Percentiles rank a stretch among this genome's conserved stretches.
phyloP scores from a whole-genome alignment of 1,140 invertebrate species.

The Brachystomella parvula region DNA sequence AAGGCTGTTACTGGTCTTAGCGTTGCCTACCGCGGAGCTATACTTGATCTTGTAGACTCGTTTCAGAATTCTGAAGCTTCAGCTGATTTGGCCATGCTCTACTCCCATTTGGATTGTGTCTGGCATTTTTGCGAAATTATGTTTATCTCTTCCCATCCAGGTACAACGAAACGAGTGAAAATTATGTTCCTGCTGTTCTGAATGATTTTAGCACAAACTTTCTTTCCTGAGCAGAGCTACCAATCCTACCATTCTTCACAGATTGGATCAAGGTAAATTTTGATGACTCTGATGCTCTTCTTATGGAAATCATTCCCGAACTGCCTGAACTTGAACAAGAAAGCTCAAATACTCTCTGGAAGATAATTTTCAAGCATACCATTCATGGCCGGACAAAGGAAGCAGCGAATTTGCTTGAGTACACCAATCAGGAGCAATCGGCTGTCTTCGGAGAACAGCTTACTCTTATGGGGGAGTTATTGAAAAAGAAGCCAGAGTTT shows the following conservation, averaged over 20 bases:
- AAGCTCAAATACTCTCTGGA: conserved; percentile 24
- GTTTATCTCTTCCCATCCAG: conserved; percentile 36
- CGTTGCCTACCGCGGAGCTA: conserved; percentile 28
- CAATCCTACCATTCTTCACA: conserved; percentile 29
- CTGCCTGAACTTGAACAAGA: conserved; percentile 27
- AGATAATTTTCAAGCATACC: conserved; percentile 24
- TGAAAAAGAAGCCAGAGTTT: conserved; percentile 29
- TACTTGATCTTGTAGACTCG: conserved; percentile 27
- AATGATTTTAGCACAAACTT: conserved; percentile 8
- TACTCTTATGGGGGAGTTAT: conserved; percentile 22
- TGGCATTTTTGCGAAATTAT: conserved; percentile 39
- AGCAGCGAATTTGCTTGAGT: conserved; percentile 22
- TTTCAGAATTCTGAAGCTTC: conserved; percentile 10
- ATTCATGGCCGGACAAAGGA: conserved; percentile 31
- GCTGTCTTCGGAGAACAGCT: conserved; percentile 19
- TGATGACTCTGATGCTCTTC: conserved; percentile 24
- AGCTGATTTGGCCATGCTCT: conserved; percentile 19
- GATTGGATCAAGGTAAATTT: conserved; percentile 36
- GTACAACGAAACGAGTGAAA: conserved; percentile 1
- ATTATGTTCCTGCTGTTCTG: background rate
- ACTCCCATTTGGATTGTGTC: conserved; percentile 34
- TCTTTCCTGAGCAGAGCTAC: conserved; percentile 25
- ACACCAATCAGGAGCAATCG: conserved; percentile 14
- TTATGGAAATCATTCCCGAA: conserved; percentile 19
- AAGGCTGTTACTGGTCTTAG: conserved; percentile 22